These are phyloP conservation scores for Melieria crassipennis DNA, from an alignment of 2,888 invertebrate species.

Conservation along the genomic window DNA sequence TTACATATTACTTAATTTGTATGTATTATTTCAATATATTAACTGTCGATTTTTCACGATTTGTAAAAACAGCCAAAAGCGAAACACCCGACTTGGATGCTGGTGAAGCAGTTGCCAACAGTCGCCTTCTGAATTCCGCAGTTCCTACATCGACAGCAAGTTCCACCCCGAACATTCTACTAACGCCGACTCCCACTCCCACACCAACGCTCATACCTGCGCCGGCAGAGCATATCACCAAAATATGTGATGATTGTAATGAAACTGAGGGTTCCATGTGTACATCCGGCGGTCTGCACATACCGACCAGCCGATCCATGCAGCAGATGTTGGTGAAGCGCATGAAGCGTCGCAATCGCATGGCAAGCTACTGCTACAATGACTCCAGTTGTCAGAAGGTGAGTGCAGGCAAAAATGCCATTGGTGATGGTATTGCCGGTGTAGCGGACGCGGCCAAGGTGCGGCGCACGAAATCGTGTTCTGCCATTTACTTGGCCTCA, in stretches of 20 bases:
- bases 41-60: background rate
- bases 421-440: constrained; percentile 50
- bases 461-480: constrained; percentile 74
- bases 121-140: constrained; percentile 26
- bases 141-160: constrained; percentile 30
- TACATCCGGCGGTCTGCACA: constrained; percentile 71
- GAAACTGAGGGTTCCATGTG: constrained; percentile 69
- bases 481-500: constrained; percentile 66
- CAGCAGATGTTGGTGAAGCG: constrained; percentile 68
- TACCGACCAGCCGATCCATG: constrained; percentile 70
- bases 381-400: constrained; percentile 59
- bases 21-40: background rate
- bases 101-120: constrained; percentile 10
- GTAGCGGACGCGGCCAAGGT: constrained; percentile 61
- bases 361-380: constrained; percentile 73
- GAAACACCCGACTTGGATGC: constrained; percentile 24
- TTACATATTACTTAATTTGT: too few relatives aligned
- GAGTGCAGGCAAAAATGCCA: constrained; percentile 61
- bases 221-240: constrained; percentile 45
- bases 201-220: constrained; percentile 36
- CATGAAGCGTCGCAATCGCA: constrained; percentile 70
- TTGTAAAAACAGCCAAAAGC: constrained; percentile 25
- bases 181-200: constrained; percentile 36
- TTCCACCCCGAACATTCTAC: background rate
- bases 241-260: constrained; percentile 60